phyloP scores from a whole-genome alignment of 2,888 invertebrate genomes.

The Omphaloscelis lunosa region DNA sequence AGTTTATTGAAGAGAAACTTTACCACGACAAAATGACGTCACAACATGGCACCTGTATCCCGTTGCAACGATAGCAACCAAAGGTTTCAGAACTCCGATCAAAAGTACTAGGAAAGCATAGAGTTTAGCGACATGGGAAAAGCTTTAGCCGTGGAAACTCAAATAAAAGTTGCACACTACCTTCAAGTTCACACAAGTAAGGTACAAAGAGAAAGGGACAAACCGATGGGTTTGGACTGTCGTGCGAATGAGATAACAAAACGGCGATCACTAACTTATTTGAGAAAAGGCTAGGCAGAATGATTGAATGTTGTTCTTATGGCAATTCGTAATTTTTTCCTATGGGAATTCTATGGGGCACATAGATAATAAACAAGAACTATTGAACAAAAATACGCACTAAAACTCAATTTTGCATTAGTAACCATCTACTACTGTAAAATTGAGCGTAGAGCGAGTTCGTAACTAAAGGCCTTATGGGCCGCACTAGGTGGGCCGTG shows the following conservation, averaged over 20 bases:
- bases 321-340: neutral
- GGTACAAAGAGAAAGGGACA: neutral
- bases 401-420: neutral
- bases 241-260: neutral
- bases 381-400: neutral
- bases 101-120: slow-evolving; percentile 14
- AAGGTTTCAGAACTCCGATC: slow-evolving; percentile 25
- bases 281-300: too few species aligned
- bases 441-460: neutral
- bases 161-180: slow-evolving; percentile 1
- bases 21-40: neutral
- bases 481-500: neutral
- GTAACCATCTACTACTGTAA: too few species aligned
- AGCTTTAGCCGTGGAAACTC: neutral
- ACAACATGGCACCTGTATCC: neutral
- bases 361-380: neutral
- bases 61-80: neutral
- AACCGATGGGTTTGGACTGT: neutral
- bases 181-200: neutral
- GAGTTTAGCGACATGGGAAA: neutral
- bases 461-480: neutral
- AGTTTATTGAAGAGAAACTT: neutral
- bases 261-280: neutral
- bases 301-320: too few species aligned
- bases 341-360: neutral